Evolutionary conservation across 1,140 invertebrate species (phyloP), one percentile per base, ranked within the genome.

Genomic region (Himalopsyche phryganea): DNA sequence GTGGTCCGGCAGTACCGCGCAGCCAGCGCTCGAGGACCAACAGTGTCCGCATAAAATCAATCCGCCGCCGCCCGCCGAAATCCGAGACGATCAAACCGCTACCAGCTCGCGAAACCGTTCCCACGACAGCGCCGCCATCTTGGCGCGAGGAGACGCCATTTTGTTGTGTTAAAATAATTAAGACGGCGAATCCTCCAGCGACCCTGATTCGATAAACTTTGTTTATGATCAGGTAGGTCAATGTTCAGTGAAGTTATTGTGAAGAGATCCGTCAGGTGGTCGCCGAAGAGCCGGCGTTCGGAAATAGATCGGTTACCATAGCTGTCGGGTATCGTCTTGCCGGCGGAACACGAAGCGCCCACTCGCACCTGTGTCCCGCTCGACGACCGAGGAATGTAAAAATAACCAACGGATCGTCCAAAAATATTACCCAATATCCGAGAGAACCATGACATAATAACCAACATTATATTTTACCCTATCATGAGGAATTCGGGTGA

Each of bases 361-460:
- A 23, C 52, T 33, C 38, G n/a, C 36, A 15, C 14, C 32, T 17
- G 23, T 33, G 19, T 18, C 11, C 17, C 44, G n/a, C 28, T 35
- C 28, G 23, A 17, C 49, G 50, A 48, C 53, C 46, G 49, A 57
- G 41, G 10, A 52, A 57, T 28, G 55, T 58, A 54, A 62, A 62
- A 62, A 62, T 61, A 61, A 61, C 50, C 60, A 23, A 38, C 47
- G 15, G 13, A 61, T 58, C 36, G 23, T 54, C 50, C 46, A 28
- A 46, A 62, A 62, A 62, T 58, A 58, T 57, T 62, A 33, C 48
- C 18, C 36, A 49, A 57, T 35, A 35, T 58, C 50, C 15, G 23
- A 14, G 47, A 18, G 40, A 62, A 33, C 57, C 61, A 57, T 63
- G 61, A 63, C 61, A 63, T 63, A 63, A 63, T 63, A 51, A 59